Percentiles rank a stretch among this genome's conserved stretches.
Conservation (phyloP, 2,113 vertebrate species). For the Uropsilus gracilis region DNA sequence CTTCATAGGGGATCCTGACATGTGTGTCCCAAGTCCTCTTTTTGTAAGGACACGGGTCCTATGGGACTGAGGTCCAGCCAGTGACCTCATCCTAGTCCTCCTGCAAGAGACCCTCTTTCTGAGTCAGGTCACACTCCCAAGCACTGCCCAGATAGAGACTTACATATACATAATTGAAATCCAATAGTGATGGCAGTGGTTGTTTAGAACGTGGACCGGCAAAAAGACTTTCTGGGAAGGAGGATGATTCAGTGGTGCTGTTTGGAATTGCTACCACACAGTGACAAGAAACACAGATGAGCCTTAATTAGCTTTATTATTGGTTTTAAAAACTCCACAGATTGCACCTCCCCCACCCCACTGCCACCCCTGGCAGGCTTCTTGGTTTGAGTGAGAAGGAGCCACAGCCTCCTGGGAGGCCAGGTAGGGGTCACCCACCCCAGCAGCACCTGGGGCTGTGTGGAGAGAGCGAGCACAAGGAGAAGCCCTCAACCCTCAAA, state of each 20-base stretch:
- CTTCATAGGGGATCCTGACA: not conserved
- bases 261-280: fast-evolving
- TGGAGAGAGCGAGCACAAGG: too few species aligned
- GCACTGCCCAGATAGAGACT: too few species aligned
- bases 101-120: not conserved
- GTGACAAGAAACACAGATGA: not conserved
- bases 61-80: not conserved
- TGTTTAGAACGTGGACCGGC: not conserved
- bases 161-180: too few species aligned
- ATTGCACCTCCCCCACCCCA: too few species aligned
- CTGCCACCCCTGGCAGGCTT: fast-evolving
- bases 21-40: not conserved
- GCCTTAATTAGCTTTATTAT: too few species aligned
- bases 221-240: too few species aligned
- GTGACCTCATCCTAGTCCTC: too few species aligned
- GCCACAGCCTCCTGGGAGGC: not conserved
- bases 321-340: not conserved
- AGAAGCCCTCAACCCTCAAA: too few species aligned
- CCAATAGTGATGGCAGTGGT: not conserved
- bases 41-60: not conserved
- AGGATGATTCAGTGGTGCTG: not conserved
- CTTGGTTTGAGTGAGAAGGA: not conserved
- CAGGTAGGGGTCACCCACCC: not conserved
- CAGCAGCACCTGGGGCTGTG: not conserved
- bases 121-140: not conserved